Percentiles rank a stretch among this genome's conserved stretches.
These are phyloP conservation scores for Numenius arquata DNA, from an alignment of 2,113 vertebrate species.

Conservation along the genomic window DNA sequence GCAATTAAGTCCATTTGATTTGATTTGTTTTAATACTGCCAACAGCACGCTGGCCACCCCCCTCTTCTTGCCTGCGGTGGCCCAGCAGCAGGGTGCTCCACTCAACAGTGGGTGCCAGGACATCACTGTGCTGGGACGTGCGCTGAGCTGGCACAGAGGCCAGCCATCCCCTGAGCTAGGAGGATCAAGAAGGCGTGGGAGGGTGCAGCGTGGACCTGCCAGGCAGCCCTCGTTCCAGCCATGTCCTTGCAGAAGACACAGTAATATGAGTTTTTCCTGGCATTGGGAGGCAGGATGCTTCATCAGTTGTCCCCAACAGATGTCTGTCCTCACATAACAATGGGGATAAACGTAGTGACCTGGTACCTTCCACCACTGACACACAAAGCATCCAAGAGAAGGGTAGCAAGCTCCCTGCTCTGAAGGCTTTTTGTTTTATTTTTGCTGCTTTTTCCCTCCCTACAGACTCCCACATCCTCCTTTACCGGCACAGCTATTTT, in stretches of 20 bases:
- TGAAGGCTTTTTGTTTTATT: neutral
- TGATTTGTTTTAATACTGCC: neutral
- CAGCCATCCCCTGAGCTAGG: neutral
- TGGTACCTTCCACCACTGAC: neutral
- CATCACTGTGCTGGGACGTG: accelerated
- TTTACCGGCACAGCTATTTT: neutral
- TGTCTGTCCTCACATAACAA: accelerated
- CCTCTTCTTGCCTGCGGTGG: neutral
- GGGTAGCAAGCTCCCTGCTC: neutral
- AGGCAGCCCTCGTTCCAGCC: neutral
- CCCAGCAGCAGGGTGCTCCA: neutral
- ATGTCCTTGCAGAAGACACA: neutral
- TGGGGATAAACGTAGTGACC: neutral
- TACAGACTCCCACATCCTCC: accelerated
- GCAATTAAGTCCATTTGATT: neutral
- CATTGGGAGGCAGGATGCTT: neutral
- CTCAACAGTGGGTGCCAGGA: neutral
- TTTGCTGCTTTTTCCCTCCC: neutral
- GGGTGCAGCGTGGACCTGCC: neutral
- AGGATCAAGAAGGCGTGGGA: neutral
- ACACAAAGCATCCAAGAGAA: neutral
- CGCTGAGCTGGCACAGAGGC: accelerated
- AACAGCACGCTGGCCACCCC: neutral
- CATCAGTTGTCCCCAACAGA: neutral
- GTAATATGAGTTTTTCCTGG: neutral